Percentiles rank a stretch among this genome's conserved stretches.
These are phyloP conservation scores for Calephelis perditalis DNA, from an alignment of 2,888 invertebrate genomes.

Conservation along the genomic window DNA sequence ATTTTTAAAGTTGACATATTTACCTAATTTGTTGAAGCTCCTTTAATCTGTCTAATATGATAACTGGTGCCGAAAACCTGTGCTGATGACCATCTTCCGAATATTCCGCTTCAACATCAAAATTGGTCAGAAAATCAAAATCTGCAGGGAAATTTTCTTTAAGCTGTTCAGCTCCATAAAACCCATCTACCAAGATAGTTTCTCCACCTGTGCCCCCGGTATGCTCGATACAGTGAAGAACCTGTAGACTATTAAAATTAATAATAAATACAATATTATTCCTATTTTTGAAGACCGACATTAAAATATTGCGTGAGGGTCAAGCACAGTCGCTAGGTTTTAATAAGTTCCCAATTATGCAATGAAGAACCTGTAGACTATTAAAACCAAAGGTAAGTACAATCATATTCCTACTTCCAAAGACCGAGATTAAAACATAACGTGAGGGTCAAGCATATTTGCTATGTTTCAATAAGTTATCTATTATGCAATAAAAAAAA, in stretches of 20 bases:
- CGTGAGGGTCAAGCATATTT: too few species aligned
- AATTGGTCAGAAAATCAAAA: slow-evolving; percentile 77
- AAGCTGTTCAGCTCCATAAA: slow-evolving; percentile 80
- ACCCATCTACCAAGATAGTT: slow-evolving; percentile 86
- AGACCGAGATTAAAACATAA: too few species aligned
- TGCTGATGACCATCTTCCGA: slow-evolving; percentile 80
- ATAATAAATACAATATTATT: too few species aligned
- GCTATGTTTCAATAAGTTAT: too few species aligned
- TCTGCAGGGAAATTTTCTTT: slow-evolving; percentile 70
- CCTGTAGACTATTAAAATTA: slow-evolving; percentile 49
- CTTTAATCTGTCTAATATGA: slow-evolving; percentile 73
- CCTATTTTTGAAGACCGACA: too few species aligned
- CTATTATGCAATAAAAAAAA: too few species aligned
- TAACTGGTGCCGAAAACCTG: slow-evolving; percentile 76
- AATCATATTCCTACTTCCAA: too few species aligned
- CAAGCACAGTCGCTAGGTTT: too few species aligned
- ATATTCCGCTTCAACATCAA: slow-evolving; percentile 81
- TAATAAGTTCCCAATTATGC: too few species aligned
- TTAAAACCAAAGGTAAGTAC: too few species aligned
- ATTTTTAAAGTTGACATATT: background rate
- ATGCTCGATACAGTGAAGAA: slow-evolving; percentile 64
- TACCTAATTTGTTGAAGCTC: slow-evolving; percentile 81
- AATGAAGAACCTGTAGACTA: too few species aligned
- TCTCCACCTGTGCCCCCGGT: slow-evolving; percentile 82
- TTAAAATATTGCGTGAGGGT: too few species aligned